Percentiles rank a stretch among this genome's conserved stretches.
phyloP scores from a whole-genome alignment of 2,113 vertebrate genomes.

The Ascaphus truei region DNA sequence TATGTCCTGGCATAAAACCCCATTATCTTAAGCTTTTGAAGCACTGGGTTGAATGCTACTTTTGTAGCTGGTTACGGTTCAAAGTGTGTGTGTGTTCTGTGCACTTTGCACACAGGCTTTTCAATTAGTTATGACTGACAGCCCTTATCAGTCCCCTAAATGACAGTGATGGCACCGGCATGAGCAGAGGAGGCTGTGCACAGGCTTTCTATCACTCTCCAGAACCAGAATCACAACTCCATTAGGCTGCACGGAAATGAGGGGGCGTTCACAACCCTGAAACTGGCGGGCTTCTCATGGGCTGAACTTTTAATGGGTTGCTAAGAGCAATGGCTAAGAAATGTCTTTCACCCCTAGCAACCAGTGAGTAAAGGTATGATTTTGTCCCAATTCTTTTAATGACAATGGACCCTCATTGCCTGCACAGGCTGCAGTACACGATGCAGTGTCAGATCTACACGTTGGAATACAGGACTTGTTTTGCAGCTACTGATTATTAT shows the following conservation, averaged over 20 bases:
- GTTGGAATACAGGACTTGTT: no score
- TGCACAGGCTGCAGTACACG: neutral
- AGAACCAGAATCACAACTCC: neutral
- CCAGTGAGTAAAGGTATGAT: neutral
- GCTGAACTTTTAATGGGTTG: neutral
- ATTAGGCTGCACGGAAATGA: neutral
- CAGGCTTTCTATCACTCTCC: neutral
- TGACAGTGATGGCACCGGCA: neutral
- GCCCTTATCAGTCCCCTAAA: neutral
- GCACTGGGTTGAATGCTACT: neutral
- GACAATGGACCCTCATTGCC: neutral
- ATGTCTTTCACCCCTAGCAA: neutral
- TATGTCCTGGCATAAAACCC: neutral
- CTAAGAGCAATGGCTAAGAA: neutral
- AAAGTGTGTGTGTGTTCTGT: neutral
- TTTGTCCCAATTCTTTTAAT: neutral
- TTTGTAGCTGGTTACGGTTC: neutral
- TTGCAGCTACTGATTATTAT: no score
- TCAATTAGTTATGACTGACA: constrained; percentile 27
- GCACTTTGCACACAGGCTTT: constrained; percentile 13
- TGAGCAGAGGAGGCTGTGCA: neutral
- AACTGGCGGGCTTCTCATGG: neutral
- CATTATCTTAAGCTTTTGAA: neutral
- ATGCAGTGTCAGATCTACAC: no score
- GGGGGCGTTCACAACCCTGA: neutral